Percentiles rank a stretch among this genome's conserved stretches.
These are phyloP conservation scores for Zosterops pallidus DNA, from an alignment of 2,113 vertebrate species.

Conservation along the genomic window DNA sequence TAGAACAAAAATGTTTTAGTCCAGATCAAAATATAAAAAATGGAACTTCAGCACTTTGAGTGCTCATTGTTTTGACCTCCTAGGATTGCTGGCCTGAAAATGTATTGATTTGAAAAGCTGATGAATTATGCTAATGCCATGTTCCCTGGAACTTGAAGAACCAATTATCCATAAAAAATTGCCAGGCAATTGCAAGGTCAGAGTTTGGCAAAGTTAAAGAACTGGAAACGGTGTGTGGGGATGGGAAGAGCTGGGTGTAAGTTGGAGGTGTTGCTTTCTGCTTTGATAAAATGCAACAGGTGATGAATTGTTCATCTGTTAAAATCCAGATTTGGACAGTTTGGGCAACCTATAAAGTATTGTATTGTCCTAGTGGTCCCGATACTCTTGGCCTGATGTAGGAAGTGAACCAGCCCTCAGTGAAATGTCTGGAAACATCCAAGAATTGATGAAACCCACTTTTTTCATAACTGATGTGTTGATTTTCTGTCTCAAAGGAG, in stretches of 20 bases:
- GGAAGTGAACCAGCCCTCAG: not conserved
- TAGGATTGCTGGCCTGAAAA: slow-evolving; percentile 2
- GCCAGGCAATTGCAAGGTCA: not conserved
- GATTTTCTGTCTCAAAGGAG: not conserved
- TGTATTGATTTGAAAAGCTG: slow-evolving; percentile 24
- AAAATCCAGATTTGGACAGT: not conserved
- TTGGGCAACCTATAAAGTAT: not conserved
- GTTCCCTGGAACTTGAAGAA: not conserved
- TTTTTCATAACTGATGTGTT: not conserved
- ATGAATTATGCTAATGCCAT: not conserved
- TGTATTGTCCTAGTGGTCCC: not conserved
- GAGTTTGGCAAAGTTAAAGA: not conserved
- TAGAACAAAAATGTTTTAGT: not conserved
- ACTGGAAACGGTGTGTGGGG: fast-evolving
- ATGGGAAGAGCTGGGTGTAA: not conserved
- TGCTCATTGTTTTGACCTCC: not conserved
- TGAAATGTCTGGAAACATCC: not conserved
- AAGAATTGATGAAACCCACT: not conserved
- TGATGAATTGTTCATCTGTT: not conserved
- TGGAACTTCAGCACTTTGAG: fast-evolving
- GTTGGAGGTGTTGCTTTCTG: not conserved
- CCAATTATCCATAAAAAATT: slow-evolving; percentile 28
- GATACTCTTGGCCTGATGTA: not conserved
- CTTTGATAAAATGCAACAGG: not conserved
- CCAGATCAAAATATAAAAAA: not conserved